A percentile compares a stretch with the other conserved stretches of the same genome.
Evolutionary conservation across 1,140 invertebrate genomes (phyloP).

Genomic region (Drosophila punjabiensis): DNA sequence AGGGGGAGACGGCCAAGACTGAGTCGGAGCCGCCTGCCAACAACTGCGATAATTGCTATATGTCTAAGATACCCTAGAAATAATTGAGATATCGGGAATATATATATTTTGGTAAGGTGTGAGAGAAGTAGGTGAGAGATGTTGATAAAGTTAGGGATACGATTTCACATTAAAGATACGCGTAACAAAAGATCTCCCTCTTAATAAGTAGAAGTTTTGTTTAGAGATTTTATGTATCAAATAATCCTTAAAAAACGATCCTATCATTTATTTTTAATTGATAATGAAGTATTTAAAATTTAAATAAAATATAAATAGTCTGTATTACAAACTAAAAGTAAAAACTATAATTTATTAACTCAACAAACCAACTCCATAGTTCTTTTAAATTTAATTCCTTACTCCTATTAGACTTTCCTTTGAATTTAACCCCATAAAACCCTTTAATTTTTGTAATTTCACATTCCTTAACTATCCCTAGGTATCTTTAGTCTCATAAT

Average conservation of each 20-base stretch:
- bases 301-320: accelerated
- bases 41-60: slow-evolving; percentile 78
- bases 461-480: background rate
- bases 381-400: too few species aligned
- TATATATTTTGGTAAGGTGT: background rate
- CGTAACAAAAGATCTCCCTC: background rate
- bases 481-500: slow-evolving; percentile 19
- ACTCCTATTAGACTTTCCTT: accelerated
- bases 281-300: too few species aligned
- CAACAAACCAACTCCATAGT: background rate
- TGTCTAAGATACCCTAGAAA: slow-evolving; percentile 50
- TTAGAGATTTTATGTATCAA: too few species aligned
- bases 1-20: slow-evolving; percentile 52
- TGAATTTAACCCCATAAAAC: background rate
- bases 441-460: background rate
- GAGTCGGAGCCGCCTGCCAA: slow-evolving; percentile 69
- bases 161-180: background rate
- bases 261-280: too few species aligned
- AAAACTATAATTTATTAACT: too few species aligned
- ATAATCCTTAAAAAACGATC: too few species aligned
- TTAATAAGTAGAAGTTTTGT: background rate
- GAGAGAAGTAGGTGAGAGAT: background rate
- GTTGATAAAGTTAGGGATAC: too few species aligned
- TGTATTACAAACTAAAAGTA: background rate
- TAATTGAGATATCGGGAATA: slow-evolving; percentile 10